Evolutionary conservation across 2,888 invertebrate genomes (phyloP), one percentile per base, ranked within the genome.

Genomic region (Acronicta aceris): DNA sequence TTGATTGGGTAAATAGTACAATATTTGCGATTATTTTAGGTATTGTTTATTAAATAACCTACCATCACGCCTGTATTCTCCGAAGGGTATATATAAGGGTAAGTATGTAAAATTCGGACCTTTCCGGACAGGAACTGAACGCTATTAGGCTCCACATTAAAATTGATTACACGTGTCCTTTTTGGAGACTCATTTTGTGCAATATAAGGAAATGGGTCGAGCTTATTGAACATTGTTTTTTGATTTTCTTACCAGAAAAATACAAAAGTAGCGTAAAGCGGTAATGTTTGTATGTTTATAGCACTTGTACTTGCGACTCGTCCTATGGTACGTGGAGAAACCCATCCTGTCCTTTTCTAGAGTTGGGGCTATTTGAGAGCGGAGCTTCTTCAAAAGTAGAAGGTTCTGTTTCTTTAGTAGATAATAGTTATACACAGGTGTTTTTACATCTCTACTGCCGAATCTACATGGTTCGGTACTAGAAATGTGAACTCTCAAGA

Each of bases 121-220:
- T 52, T 74, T 59, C 54, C 74, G 65, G 58, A 27, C 62, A 63
- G 74, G 60, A 74, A 70, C 63, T 59, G 61, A 41, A 49, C 36
- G 47, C 57, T 70, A 74, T 73, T 70, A 63, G 63, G 46, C 63
- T 33, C 67, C 57, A 65, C 74, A 70, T 65, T 73, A 69, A 74
- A 73, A 74, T 70, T 74, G 65, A 74, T 74, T 74, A 59, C 60
- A 76, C 59, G 68, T 75, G 76, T 63, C 54, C 65, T 70, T 76
- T 74, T 74, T 58, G 49, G 59, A 58, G 62, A 76, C 65, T 76
- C 70, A 69, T 74, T 70, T 73, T 70, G 59, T 57, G 45, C 46
- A 74, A 76, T 70, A 65, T 73, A 76, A 70, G 49, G 54, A 60
- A 61, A 74, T 65, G 56, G 60, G 15, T 63, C 27, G 45, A 64